phyloP scores from a whole-genome alignment of 2,888 invertebrate genomes.

The Athetis lepigone region DNA sequence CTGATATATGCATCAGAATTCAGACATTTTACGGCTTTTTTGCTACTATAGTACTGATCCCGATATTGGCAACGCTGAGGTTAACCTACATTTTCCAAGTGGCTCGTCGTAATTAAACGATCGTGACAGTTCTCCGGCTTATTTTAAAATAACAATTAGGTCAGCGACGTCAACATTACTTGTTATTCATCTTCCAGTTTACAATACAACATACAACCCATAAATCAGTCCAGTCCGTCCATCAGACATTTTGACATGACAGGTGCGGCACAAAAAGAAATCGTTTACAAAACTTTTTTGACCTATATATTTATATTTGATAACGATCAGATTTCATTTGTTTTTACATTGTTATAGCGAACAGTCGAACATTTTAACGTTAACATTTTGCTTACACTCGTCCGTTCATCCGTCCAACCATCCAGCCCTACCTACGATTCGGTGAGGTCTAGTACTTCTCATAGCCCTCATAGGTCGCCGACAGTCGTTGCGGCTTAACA shows the following conservation, averaged over 20 bases:
- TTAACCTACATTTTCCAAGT: constrained; percentile 16
- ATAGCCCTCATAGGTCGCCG: too few relatives aligned
- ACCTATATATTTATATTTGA: not conserved
- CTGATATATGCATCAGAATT: too few relatives aligned
- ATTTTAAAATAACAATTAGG: constrained; percentile 39
- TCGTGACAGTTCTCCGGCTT: constrained; percentile 4
- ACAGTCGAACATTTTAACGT: too few relatives aligned
- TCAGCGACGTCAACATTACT: constrained; percentile 7
- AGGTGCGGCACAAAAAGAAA: not conserved
- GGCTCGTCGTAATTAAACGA: constrained; percentile 21
- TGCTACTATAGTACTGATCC: not conserved
- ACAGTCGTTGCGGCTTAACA: too few relatives aligned
- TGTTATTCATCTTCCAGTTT: constrained; percentile 22
- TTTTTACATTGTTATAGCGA: constrained; percentile 2
- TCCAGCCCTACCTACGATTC: too few relatives aligned
- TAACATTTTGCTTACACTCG: too few relatives aligned
- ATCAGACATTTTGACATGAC: not conserved
- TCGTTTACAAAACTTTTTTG: constrained; percentile 10
- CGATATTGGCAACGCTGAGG: not conserved
- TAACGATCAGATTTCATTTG: not conserved
- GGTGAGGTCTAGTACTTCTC: too few relatives aligned
- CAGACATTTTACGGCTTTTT: too few relatives aligned
- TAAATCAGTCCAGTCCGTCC: not conserved
- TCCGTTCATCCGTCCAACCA: too few relatives aligned
- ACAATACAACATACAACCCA: constrained; percentile 13